Evolutionary conservation across 1,140 invertebrate genomes (phyloP), one percentile per base, ranked within the genome.

Genomic region (Monomorium pharaonis): DNA sequence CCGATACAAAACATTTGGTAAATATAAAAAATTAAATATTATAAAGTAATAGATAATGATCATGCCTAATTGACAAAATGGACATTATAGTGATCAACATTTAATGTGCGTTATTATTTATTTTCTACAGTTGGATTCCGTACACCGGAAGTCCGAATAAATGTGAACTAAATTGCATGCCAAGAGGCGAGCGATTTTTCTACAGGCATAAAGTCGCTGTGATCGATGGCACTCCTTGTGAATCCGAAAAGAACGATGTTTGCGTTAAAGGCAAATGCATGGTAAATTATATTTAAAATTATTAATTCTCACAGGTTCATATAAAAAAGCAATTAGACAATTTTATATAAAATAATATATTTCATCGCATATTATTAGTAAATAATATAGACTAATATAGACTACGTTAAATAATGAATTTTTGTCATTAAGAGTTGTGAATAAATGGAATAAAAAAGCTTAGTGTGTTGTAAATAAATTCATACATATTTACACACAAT

Each of bases 91-190:
- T 54, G 6, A 4, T 58, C 1, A 58, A 24, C 5, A 6, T 21
- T 21, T 87, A 84, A 88, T 54, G 24, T 10, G 21, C 33, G 5
- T 83, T 77, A 77, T 77, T 56, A 30, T 87, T 89, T 74, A 14
- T 65, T 83, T 80, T 18, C 3, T 24, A 37, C 91, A 98, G 97
- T 81, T 99, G 98, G 98, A 96, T 98, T 74, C 98, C 98, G 0
- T 98, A 98, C 94, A 97, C 96, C 51, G 98, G 97, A 92, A 97
- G 97, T 3, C 96, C 97, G 37, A 98, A 99, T 94, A 98, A 98
- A 65, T 99, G 99, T 93, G 98, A 99, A 95, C 95, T 99, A 86
- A 98, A 99, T 95, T 99, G 99, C 94, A 99, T 98, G 97, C 99
- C 99, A 3, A 96, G 96, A 80, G 98, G 98, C 4, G 98, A 98